Evolutionary conservation across 2,113 vertebrate genomes (phyloP).

Genomic region (Ia io): DNA sequence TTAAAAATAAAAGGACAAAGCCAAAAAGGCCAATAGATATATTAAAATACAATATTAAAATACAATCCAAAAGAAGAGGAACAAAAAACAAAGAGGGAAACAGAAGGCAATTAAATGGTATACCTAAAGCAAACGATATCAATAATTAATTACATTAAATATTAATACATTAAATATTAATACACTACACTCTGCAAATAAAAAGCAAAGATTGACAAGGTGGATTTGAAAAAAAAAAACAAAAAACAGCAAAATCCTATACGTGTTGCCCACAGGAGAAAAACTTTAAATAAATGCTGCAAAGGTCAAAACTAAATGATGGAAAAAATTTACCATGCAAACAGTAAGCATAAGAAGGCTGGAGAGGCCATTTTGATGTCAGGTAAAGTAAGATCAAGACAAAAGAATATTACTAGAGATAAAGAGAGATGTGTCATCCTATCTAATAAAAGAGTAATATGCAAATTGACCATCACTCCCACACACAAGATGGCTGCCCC

Average conservation of each 20-base stretch:
- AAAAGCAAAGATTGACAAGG: not conserved
- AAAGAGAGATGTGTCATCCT: not conserved
- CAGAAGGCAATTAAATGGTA: not conserved
- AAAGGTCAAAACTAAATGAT: not conserved
- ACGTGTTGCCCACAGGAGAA: not conserved
- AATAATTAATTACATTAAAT: constrained; percentile 20
- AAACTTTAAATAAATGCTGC: not conserved
- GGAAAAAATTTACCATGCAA: not conserved
- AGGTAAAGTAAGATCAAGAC: constrained; percentile 1
- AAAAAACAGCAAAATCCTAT: not conserved
- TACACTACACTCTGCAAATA: not conserved
- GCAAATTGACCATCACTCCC: no score
- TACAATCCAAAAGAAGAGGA: not conserved
- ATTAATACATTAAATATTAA: not conserved
- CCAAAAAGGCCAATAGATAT: not conserved
- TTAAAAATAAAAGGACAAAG: not conserved
- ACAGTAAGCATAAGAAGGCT: not conserved
- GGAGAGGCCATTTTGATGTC: not conserved
- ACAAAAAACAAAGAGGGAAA: not conserved
- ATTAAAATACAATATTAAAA: constrained; percentile 3
- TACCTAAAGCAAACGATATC: not conserved
- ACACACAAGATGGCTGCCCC: no score
- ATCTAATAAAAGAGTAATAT: no score
- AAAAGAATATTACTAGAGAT: not conserved
- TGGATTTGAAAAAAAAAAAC: not conserved